phyloP scores from a whole-genome alignment of 2,113 vertebrate species.

The Mesitornis unicolor region DNA sequence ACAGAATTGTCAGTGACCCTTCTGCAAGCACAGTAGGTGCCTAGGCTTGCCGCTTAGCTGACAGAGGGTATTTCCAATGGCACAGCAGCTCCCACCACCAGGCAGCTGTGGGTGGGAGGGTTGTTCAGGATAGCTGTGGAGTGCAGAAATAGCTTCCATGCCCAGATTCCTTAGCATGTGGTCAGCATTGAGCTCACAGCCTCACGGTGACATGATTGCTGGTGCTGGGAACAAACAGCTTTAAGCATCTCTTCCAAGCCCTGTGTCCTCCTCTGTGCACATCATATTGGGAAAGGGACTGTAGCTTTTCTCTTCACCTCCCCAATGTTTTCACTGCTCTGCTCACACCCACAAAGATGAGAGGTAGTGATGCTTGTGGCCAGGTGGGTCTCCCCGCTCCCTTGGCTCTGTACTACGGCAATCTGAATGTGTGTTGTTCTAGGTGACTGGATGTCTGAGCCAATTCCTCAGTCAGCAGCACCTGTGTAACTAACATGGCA shows the following conservation, averaged over 20 bases:
- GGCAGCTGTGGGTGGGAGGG: neutral
- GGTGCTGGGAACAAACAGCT: neutral
- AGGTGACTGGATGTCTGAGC: conserved; percentile 46
- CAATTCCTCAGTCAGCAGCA: conserved; percentile 57
- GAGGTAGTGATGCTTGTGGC: neutral
- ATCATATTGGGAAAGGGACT: neutral
- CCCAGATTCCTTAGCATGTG: neutral
- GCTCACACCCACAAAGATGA: neutral
- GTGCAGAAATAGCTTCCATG: neutral
- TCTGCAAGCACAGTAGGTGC: neutral
- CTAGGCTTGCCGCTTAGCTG: neutral
- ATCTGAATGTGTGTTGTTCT: neutral
- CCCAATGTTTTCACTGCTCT: neutral
- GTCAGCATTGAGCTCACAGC: neutral
- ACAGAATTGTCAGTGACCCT: neutral
- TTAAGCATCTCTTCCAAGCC: neutral
- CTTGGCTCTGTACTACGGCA: neutral
- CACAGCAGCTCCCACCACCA: neutral
- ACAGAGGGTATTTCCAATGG: neutral
- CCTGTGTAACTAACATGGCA: conserved; percentile 36
- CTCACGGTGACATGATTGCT: neutral
- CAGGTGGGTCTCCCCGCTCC: neutral
- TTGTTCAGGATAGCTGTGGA: neutral
- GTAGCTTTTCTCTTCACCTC: neutral
- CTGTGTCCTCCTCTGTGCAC: neutral